Evolutionary conservation across 2,888 invertebrate species (phyloP).

Genomic region (Diachrysia chrysitis): DNA sequence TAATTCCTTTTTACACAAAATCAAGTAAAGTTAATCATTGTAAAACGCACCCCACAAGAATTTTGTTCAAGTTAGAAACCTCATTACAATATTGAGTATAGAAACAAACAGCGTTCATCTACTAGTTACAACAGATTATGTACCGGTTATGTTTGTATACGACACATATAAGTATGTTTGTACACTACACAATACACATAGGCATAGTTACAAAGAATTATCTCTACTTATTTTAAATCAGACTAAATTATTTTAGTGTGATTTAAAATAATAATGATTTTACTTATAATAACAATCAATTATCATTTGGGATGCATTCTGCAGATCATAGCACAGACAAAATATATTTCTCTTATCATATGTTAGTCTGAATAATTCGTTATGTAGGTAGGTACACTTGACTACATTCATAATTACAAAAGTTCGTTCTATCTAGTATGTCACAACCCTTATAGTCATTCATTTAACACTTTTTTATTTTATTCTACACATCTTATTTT

Average conservation of each 20-base stretch:
- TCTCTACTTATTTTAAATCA: no score
- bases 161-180: no score
- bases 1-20: conserved; percentile 67
- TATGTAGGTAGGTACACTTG: conserved; percentile 30
- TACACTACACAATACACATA: conserved; percentile 6
- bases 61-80: conserved; percentile 47
- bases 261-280: conserved; percentile 8
- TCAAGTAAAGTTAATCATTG: conserved; percentile 47
- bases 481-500: conserved; percentile 11
- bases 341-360: conserved; percentile 24
- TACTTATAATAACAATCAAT: conserved; percentile 10
- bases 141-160: conserved; percentile 3
- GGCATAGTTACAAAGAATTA: conserved; percentile 40
- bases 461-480: conserved; percentile 30
- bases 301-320: conserved; percentile 37
- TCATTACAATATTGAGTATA: conserved; percentile 25
- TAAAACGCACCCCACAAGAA: conserved; percentile 41
- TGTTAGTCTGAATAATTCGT: conserved; percentile 55
- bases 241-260: no score
- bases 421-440: conserved; percentile 50
- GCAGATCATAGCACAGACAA: conserved; percentile 50
- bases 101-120: conserved; percentile 23
- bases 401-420: conserved; percentile 38
- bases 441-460: conserved; percentile 60
- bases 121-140: conserved; percentile 37